These are phyloP conservation scores for Phataginus tricuspis DNA, from an alignment of 2,797 vertebrate genomes.

Conservation along the genomic window DNA sequence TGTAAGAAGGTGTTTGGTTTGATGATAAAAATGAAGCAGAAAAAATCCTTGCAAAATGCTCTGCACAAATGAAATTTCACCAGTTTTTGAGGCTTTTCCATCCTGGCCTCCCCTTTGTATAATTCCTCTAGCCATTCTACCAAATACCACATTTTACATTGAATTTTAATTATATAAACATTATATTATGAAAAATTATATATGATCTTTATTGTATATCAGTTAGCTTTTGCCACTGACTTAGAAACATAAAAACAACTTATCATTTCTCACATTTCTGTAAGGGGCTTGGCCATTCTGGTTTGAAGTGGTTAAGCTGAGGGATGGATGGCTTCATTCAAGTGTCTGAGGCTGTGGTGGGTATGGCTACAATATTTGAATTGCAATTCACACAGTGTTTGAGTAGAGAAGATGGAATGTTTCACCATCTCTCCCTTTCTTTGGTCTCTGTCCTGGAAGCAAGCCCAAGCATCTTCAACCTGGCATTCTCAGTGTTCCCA, in stretches of 20 bases:
- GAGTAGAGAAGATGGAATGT: not conserved
- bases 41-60: not conserved
- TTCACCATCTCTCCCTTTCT: not conserved
- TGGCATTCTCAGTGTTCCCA: not conserved
- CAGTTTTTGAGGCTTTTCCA: not conserved
- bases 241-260: not conserved
- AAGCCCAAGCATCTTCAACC: not conserved
- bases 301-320: not conserved
- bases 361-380: not conserved
- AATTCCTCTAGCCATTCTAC: not conserved
- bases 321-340: not conserved
- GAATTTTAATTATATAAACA: constrained; percentile 29
- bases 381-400: not conserved
- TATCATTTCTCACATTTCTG: not conserved
- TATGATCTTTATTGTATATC: not conserved
- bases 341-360: not conserved
- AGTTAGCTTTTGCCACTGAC: not conserved
- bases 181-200: too few species aligned
- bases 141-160: constrained; percentile 2
- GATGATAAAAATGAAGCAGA: not conserved
- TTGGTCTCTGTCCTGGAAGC: not conserved
- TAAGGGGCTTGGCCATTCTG: not conserved
- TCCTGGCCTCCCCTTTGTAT: not conserved
- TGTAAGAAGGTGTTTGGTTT: not conserved
- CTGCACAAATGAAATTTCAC: not conserved